Evolutionary conservation across 2,888 invertebrate species (phyloP), one percentile per base, ranked within the genome.

Genomic region (Drosophila maculinotata): DNA sequence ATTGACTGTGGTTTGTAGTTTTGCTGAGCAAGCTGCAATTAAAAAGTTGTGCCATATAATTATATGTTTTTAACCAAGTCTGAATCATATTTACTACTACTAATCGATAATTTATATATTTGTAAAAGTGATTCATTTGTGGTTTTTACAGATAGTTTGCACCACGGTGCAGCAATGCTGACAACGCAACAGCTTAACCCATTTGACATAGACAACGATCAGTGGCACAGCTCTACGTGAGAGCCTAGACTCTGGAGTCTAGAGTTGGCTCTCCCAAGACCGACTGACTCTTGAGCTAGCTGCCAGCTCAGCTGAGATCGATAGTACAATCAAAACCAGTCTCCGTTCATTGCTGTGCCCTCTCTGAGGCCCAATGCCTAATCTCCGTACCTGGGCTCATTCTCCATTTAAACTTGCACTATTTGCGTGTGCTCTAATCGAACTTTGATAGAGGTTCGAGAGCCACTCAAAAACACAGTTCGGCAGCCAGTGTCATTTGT

Each of bases 101-200:
- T n/a, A 7, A 6, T 2, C 12, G 12, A 31, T 12, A 6, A 31
- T n/a, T n/a, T n/a, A 30, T n/a, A n/a, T 4, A 30, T n/a, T 1
- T 30, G 10, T 30, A 9, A 12, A 31, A 12, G 6, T 31, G 2
- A 12, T 38, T 17, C 0, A 23, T 12, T 44, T 9, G n/a, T 2
- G n/a, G 7, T n/a, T n/a, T n/a, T n/a, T 20, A 20, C n/a, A 4
- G 7, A 1, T 2, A 4, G 9, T 2, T 41, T 35, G 47, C 17
- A 4, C 12, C 71, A 72, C 54, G 65, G 73, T 72, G 58, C 67
- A 28, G 31, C 35, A 52, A 41, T 66, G 58, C 74, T 72, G 78
- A 73, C 78, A 53, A 73, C 48, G 56, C 60, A 53, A 48, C 52
- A 57, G 68, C 67, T 68, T 68, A 86, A 76, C 84, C 81, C 80